These are phyloP conservation scores for Cataglyphis albicans DNA, from an alignment of 2,888 invertebrate species.

Conservation along the genomic window DNA sequence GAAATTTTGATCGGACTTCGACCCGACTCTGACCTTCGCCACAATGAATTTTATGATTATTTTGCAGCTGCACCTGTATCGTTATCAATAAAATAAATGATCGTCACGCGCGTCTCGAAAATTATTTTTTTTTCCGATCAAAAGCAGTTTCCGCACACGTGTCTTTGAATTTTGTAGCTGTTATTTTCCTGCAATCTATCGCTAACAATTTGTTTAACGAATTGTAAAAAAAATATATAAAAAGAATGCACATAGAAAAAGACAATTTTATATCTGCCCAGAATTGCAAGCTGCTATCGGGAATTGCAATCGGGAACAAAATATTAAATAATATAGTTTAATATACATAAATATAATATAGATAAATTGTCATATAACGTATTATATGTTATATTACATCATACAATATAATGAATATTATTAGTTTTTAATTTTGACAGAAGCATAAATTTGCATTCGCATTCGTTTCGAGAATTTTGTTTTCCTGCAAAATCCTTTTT, in stretches of 20 bases:
- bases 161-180: neutral
- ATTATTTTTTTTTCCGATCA: conserved; percentile 5
- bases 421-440: neutral
- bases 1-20: conserved; percentile 15
- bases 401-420: neutral
- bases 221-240: neutral
- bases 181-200: conserved; percentile 1
- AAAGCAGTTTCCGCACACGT: neutral
- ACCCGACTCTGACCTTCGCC: conserved; percentile 10
- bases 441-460: neutral
- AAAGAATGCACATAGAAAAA: neutral
- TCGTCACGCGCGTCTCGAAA: neutral
- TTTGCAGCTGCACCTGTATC: conserved; percentile 6
- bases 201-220: neutral
- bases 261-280: neutral
- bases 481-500: neutral
- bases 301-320: neutral
- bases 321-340: neutral
- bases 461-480: neutral
- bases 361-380: neutral
- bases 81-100: conserved; percentile 24
- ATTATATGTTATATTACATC: too few relatives aligned
- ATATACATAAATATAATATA: neutral
- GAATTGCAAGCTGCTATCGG: neutral
- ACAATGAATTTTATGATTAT: neutral